Evolutionary conservation across 2,113 vertebrate genomes (phyloP), one percentile per base, ranked within the genome.

Genomic region (Urocynchramus pylzowi): DNA sequence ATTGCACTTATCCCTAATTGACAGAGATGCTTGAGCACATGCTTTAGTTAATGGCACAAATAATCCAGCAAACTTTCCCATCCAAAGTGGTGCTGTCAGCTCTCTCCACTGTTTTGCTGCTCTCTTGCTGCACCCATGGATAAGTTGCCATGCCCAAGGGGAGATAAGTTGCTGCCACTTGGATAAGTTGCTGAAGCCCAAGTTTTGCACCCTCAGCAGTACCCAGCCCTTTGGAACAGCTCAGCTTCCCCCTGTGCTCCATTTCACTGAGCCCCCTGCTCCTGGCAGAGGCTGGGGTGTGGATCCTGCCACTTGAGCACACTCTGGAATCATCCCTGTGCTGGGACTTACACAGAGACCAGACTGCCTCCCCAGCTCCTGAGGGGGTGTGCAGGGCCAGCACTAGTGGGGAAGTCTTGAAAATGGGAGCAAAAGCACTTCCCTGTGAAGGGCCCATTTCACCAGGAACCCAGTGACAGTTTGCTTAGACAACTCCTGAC

Each of bases 371-470:
- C 70, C 39, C 17, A n/a, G 52, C 0, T 26, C 65, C 49, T 1
- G 1, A 19, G 9, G 33, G 23, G 1, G 1, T 9, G 28, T 35
- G 39, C 50, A 44, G 11, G 41, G 44, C 35, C 6, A 0, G 23
- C 35, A 75, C 56, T 2, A 7, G 17, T 14, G 35, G 65, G 26
- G 9, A 74, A 35, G 16, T 10, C 61, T 4, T 16, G 12, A 22
- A 67, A 76, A 20, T 2, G 10, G 33, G 44, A 84, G 22, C 18
- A 87, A 47, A 86, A 68, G 13, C 19, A 7, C 33, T 42, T 35
- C 60, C 13, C 33, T 47, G 26, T 4, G 1, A 21, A 82, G 22
- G 18, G 16, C n/a, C 7, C 24, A 8, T 49, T 65, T 37, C 42
- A 71, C 21, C 20, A 69, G 84, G 57, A 41, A 2, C 14, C 16